phyloP scores from a whole-genome alignment of 2,113 vertebrate genomes.

The Porphyrio hochstetteri region DNA sequence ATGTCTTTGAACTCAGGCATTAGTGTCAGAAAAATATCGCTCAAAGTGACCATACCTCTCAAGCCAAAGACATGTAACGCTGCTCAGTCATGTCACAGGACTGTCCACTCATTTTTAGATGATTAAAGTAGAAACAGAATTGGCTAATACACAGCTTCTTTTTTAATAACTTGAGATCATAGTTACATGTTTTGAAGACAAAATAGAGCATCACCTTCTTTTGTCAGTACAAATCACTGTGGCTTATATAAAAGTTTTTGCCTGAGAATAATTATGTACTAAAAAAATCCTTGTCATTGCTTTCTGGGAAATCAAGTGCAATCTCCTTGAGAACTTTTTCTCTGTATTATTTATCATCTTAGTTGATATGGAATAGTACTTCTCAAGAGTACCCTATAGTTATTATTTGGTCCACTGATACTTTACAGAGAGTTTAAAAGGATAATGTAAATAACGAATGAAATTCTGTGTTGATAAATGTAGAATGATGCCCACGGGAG shows the following conservation, averaged over 20 bases:
- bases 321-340: not conserved
- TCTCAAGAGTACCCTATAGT: not conserved
- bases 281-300: not conserved
- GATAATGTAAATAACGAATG: not conserved
- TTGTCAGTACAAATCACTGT: not conserved
- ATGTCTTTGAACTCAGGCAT: conserved; percentile 43
- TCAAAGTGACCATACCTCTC: not conserved
- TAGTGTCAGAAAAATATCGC: not conserved
- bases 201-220: not conserved
- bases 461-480: not conserved
- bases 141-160: not conserved
- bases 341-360: not conserved
- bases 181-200: not conserved
- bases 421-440: not conserved
- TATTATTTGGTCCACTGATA: not conserved
- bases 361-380: not conserved
- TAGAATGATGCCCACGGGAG: not conserved
- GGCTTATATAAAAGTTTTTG: not conserved
- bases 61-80: not conserved
- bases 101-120: not conserved
- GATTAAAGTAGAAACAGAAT: not conserved
- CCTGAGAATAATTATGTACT: not conserved
- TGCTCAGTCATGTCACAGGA: not conserved
- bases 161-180: not conserved
- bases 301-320: not conserved